Percentiles rank a stretch among this genome's conserved stretches.
Evolutionary conservation across 1,140 invertebrate species (phyloP).

Genomic region (Melanaphis sacchari): DNA sequence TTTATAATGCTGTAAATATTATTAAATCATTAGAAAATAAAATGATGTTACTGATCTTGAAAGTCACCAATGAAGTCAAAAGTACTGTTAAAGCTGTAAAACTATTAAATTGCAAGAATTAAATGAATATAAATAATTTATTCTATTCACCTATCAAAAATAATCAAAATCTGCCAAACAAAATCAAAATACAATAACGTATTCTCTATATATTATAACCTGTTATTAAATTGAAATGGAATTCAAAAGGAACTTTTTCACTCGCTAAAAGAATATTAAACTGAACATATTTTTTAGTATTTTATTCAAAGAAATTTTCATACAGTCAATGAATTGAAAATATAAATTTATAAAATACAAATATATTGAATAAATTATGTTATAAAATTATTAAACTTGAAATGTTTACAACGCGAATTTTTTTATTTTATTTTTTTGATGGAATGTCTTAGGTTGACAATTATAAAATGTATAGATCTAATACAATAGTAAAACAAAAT

Average conservation of each 20-base stretch:
- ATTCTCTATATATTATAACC: not conserved
- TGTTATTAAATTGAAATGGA: not conserved
- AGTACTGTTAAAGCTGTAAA: not conserved
- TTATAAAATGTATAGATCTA: not conserved
- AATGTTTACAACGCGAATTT: not conserved
- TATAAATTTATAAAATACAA: not conserved
- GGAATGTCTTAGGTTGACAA: not conserved
- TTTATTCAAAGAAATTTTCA: not conserved
- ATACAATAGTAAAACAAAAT: not conserved
- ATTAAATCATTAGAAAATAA: not conserved
- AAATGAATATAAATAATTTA: not conserved
- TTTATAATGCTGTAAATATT: not conserved
- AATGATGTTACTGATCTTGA: not conserved
- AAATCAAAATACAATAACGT: not conserved
- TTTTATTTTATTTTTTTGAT: not conserved
- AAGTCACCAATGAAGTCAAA: not conserved
- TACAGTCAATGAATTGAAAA: not conserved
- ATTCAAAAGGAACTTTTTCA: slow-evolving; percentile 3
- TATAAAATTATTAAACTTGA: not conserved
- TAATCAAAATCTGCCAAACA: not conserved
- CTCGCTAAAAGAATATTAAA: not conserved
- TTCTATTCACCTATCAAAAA: not conserved
- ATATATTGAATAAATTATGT: not conserved
- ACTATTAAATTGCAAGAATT: not conserved
- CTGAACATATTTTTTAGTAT: not conserved